phyloP scores from a whole-genome alignment of 2,888 invertebrate genomes.

The Parapristionchus giblindavisi region DNA sequence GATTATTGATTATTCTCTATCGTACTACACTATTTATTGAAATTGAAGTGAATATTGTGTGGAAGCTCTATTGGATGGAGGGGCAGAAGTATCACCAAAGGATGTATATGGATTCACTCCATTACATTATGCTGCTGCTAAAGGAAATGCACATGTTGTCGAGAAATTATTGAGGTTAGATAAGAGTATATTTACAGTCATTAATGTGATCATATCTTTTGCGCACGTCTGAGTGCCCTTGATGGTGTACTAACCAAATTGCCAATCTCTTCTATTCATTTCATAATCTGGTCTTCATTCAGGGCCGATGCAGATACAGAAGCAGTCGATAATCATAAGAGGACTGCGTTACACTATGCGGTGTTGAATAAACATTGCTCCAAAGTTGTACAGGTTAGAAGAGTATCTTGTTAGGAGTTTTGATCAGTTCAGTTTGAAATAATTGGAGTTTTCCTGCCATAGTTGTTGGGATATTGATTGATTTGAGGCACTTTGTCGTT shows the following conservation, averaged over 20 bases:
- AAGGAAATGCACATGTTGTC: constrained; percentile 36
- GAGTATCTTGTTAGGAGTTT: no score
- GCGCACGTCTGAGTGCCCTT: no score
- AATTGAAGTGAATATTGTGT: constrained; percentile 37
- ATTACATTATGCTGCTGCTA: constrained; percentile 41
- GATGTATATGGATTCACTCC: constrained; percentile 42
- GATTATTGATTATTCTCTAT: background rate
- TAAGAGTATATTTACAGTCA: background rate
- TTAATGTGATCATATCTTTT: no score
- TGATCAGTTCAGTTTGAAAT: background rate
- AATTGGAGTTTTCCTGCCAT: background rate
- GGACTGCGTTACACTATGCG: constrained; percentile 31
- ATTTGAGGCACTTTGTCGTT: constrained; percentile 3
- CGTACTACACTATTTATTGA: background rate
- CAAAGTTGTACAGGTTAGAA: constrained; percentile 22
- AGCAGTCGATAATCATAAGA: constrained; percentile 2
- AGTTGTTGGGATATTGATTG: background rate
- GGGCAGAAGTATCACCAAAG: background rate
- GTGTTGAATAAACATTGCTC: constrained; percentile 28
- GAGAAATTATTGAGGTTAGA: constrained; percentile 35
- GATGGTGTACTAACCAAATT: no score
- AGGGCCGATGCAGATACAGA: constrained; percentile 35
- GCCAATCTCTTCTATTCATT: no score
- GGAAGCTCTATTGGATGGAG: constrained; percentile 12
- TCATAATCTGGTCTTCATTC: no score